phyloP scores from a whole-genome alignment of 2,888 invertebrate species.

The Stictocephala bisonia region DNA sequence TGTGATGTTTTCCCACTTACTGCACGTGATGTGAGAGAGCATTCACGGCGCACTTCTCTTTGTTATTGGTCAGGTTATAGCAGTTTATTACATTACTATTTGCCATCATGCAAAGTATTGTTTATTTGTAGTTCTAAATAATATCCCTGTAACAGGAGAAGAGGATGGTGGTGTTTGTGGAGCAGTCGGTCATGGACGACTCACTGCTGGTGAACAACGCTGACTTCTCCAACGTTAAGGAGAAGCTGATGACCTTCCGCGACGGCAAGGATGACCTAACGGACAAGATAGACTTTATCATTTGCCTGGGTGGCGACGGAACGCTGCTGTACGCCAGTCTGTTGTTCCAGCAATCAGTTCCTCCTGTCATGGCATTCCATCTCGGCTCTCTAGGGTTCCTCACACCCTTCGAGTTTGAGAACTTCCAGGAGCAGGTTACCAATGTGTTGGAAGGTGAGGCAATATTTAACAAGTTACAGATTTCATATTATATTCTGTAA shows the following conservation, averaged over 20 bases:
- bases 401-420: constrained; percentile 95
- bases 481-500: too few relatives aligned
- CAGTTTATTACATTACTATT: too few relatives aligned
- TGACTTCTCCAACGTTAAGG: constrained; percentile 73
- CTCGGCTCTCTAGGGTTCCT: constrained; percentile 95
- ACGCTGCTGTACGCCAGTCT: constrained; percentile 95
- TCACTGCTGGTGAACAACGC: constrained; percentile 78
- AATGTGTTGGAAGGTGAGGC: constrained; percentile 88
- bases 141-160: too few relatives aligned
- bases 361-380: constrained; percentile 98
- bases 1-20: too few relatives aligned
- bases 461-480: too few relatives aligned
- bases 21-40: too few relatives aligned
- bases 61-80: too few relatives aligned
- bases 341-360: constrained; percentile 95
- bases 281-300: constrained; percentile 96
- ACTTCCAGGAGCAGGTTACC: constrained; percentile 93
- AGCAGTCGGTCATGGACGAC: constrained; percentile 91
- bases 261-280: constrained; percentile 95
- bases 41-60: too few relatives aligned
- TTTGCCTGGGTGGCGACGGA: constrained; percentile 97
- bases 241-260: constrained; percentile 84
- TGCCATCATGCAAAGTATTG: too few relatives aligned
- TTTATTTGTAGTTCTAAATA: too few relatives aligned
- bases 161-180: constrained; percentile 89